These are phyloP conservation scores for Myotis vivesi DNA, from an alignment of 2,797 vertebrate genomes.

Conservation along the genomic window DNA sequence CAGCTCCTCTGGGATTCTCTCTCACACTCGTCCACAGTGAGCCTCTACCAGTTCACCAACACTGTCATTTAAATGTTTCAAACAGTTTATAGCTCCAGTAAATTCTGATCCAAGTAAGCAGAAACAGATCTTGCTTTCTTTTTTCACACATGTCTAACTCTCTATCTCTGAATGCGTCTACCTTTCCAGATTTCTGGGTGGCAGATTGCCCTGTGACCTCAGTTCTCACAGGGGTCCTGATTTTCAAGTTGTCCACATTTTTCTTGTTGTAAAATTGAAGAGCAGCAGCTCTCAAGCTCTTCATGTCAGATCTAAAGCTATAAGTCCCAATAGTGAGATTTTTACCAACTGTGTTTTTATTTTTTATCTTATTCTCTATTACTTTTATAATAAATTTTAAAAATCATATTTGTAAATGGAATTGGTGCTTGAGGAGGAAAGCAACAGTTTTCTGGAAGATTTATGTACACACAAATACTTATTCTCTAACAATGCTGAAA, in stretches of 20 bases:
- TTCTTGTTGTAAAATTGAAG: neutral
- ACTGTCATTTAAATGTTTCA: neutral
- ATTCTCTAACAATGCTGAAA: neutral
- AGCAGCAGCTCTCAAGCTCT: neutral
- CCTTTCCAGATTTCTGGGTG: neutral
- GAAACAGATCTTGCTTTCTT: neutral
- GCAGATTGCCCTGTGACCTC: neutral
- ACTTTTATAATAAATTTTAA: neutral
- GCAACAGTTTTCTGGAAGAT: slow-evolving; percentile 11
- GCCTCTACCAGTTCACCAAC: neutral
- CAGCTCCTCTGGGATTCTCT: neutral
- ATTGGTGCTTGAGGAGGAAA: neutral
- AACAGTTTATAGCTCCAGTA: neutral
- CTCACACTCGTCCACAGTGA: neutral
- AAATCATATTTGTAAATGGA: slow-evolving; percentile 1
- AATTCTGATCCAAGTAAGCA: neutral
- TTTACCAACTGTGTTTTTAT: neutral
- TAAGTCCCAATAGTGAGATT: neutral
- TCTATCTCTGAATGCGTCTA: neutral
- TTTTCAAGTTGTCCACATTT: neutral
- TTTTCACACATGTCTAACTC: neutral
- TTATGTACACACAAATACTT: neutral
- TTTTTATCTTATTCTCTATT: neutral
- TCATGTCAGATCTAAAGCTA: neutral
- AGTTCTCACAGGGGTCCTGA: neutral